Evolutionary conservation across 2,797 vertebrate genomes (phyloP).

Genomic region (Brotogeris chrysoptera): DNA sequence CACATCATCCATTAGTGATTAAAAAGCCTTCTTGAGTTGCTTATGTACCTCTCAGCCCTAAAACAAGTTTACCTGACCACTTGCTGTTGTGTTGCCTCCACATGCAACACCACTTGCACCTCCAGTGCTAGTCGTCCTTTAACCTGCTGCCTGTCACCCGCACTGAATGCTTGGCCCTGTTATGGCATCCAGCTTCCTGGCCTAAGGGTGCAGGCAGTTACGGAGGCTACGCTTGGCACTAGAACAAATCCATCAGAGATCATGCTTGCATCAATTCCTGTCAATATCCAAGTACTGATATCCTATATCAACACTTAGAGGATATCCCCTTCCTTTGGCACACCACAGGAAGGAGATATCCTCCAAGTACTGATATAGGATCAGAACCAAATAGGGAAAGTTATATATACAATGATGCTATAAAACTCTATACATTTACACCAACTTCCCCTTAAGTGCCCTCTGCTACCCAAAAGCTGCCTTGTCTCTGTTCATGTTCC

Average conservation of each 20-base stretch:
- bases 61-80: neutral
- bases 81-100: neutral
- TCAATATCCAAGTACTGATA: neutral
- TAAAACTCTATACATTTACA: neutral
- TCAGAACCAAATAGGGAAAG: neutral
- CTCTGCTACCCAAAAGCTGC: conserved; percentile 2
- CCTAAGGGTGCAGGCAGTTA: neutral
- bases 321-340: neutral
- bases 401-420: neutral
- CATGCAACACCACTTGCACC: neutral
- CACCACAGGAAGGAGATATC: neutral
- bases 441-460: neutral
- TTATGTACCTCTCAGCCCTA: neutral
- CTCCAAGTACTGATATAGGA: neutral
- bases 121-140: neutral
- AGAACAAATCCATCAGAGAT: neutral
- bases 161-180: neutral
- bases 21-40: neutral
- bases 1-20: neutral
- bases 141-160: neutral
- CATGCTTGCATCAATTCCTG: neutral
- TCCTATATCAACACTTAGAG: neutral
- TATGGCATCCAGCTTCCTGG: neutral
- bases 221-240: neutral
- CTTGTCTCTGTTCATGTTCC: neutral